Percentiles rank a stretch among this genome's conserved stretches.
Conservation (phyloP, 2,113 vertebrate species). For the Callopanchax toddi region DNA sequence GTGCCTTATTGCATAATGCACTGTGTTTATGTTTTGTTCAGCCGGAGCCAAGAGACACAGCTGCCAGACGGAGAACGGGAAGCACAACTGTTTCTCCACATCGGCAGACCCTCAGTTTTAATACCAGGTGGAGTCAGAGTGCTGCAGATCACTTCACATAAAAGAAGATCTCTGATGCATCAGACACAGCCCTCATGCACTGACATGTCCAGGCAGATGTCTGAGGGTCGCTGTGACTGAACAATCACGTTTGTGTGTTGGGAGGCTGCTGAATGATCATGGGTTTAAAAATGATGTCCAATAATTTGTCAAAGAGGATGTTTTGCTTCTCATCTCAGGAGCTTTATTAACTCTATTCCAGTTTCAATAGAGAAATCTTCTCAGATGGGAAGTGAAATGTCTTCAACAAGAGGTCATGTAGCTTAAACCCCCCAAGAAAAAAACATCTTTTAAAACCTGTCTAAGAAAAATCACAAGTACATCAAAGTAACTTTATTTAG, state of each 20-base stretch:
- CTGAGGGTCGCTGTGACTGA: constrained; percentile 25
- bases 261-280: too few relatives aligned
- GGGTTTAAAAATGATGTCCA: neutral
- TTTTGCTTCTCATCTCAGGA: too few relatives aligned
- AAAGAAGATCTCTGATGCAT: constrained; percentile 30
- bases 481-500: too few relatives aligned
- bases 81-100: constrained; percentile 11
- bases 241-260: constrained; percentile 5
- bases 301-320: too few relatives aligned
- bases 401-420: too few relatives aligned
- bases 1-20: too few relatives aligned
- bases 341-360: too few relatives aligned
- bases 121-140: constrained; percentile 31
- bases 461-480: too few relatives aligned
- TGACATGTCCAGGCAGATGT: constrained; percentile 39
- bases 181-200: neutral
- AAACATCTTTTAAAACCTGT: too few relatives aligned
- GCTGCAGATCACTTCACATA: constrained; percentile 19
- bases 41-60: constrained; percentile 14
- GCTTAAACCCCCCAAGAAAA: too few relatives aligned
- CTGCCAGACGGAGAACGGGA: constrained; percentile 16
- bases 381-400: too few relatives aligned
- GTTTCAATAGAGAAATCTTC: too few relatives aligned
- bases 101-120: constrained; percentile 21
- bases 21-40: neutral